These are phyloP conservation scores for Mythimna impura DNA, from an alignment of 2,888 invertebrate species.

Conservation along the genomic window DNA sequence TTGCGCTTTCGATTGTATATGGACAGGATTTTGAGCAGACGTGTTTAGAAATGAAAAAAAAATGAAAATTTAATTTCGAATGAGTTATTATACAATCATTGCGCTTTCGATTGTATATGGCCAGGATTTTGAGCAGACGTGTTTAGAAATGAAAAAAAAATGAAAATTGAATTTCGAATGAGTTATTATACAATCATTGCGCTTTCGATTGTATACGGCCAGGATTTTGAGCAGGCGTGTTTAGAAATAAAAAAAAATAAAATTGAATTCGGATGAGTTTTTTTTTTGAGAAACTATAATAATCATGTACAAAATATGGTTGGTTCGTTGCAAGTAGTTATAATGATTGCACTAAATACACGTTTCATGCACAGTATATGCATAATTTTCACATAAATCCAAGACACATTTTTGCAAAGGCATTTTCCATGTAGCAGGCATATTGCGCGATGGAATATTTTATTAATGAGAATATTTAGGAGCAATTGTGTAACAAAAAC, in stretches of 20 bases:
- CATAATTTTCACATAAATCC: conserved; percentile 34
- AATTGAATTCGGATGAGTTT: not conserved
- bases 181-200: conserved; percentile 37
- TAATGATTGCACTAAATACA: conserved; percentile 10
- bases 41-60: not conserved
- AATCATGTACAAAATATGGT: not conserved
- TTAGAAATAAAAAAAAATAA: not conserved
- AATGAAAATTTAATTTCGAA: not conserved
- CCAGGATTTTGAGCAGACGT: conserved; percentile 20
- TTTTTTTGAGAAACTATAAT: not conserved
- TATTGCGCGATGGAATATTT: conserved; percentile 55
- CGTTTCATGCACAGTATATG: conserved; percentile 33
- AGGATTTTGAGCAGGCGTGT: conserved; percentile 21
- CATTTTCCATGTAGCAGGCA: conserved; percentile 41
- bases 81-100: conserved; percentile 29
- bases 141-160: not conserved
- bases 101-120: conserved; percentile 21
- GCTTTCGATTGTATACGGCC: conserved; percentile 20
- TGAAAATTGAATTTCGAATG: not conserved
- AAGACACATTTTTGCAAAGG: conserved; percentile 10
- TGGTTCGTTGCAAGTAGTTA: not conserved
- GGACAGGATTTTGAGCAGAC: conserved; percentile 14
- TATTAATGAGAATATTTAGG: conserved; percentile 63
- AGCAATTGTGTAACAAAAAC: conserved; percentile 84
- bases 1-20: conserved; percentile 25